Percentiles rank a stretch among this genome's conserved stretches.
Evolutionary conservation across 2,797 vertebrate genomes (phyloP).

Genomic region (Parotocinclus haroldoi): DNA sequence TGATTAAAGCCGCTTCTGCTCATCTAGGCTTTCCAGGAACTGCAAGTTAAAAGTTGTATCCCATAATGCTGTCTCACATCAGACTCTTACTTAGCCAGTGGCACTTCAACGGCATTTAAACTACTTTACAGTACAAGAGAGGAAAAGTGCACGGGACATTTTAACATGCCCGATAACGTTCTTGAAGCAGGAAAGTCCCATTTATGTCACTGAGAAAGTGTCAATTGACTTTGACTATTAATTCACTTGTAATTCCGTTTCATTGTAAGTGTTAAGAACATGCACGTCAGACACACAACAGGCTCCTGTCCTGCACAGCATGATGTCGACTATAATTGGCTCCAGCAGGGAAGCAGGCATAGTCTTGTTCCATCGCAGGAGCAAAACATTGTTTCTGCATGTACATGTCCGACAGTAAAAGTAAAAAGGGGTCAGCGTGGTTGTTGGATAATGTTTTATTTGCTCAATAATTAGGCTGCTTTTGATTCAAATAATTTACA

Average conservation of each 20-base stretch:
- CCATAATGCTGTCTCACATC: no score
- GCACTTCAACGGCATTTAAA: no score
- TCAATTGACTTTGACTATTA: no score
- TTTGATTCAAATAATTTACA: no score
- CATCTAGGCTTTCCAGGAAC: background rate
- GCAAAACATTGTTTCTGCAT: constrained; percentile 15
- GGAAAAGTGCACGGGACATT: no score
- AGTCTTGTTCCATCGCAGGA: constrained; percentile 11
- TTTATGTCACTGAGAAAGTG: no score
- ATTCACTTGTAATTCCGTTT: no score
- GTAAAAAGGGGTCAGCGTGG: no score
- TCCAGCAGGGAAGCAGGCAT: constrained; percentile 32
- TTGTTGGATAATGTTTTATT: background rate
- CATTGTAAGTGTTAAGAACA: no score
- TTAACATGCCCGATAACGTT: background rate
- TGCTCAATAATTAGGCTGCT: no score
- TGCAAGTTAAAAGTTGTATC: background rate
- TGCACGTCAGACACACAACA: constrained; percentile 2
- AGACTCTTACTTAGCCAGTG: no score
- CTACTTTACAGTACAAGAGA: no score
- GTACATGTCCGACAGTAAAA: background rate
- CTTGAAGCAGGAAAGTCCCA: background rate
- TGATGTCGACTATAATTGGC: constrained; percentile 34
- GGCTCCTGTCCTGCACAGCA: constrained; percentile 23
- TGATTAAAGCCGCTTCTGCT: constrained; percentile 26